phyloP scores from a whole-genome alignment of 1,140 invertebrate species.

The Pseudomyrmex dendroicus region DNA sequence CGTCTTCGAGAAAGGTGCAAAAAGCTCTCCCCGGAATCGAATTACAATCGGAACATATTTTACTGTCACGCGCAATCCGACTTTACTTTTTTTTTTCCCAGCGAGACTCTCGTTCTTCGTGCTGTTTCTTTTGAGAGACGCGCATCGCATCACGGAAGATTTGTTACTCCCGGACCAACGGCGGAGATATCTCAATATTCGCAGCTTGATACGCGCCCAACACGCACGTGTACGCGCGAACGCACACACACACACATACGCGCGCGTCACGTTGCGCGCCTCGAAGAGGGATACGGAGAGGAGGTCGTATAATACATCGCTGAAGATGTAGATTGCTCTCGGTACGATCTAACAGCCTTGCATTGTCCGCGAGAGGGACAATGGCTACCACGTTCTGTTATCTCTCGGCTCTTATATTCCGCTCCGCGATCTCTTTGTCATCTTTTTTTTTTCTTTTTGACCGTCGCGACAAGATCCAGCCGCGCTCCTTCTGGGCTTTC shows the following conservation, averaged over 20 bases:
- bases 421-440: conserved; percentile 41
- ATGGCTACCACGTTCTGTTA: conserved; percentile 73
- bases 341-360: conserved; percentile 76
- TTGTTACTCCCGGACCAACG: conserved; percentile 11
- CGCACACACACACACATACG: neutral
- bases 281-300: conserved; percentile 38
- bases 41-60: conserved; percentile 46
- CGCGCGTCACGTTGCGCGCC: neutral
- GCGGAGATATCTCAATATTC: conserved; percentile 77
- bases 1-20: conserved; percentile 3
- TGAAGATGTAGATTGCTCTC: conserved; percentile 82
- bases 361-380: conserved; percentile 80
- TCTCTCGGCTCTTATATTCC: conserved; percentile 62
- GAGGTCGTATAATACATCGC: conserved; percentile 79
- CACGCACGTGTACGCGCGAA: conserved; percentile 27
- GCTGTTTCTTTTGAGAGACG: conserved; percentile 46
- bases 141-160: conserved; percentile 47
- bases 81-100: neutral
- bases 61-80: conserved; percentile 40
- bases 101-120: conserved; percentile 13
- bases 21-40: conserved; percentile 5
- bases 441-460: conserved; percentile 22
- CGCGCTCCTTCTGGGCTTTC: neutral
- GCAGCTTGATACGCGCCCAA: conserved; percentile 69
- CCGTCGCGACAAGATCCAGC: neutral